Base-by-base conservation (phyloP, 1,140 invertebrate genomes). In the Sitobion miscanthi region DNA sequence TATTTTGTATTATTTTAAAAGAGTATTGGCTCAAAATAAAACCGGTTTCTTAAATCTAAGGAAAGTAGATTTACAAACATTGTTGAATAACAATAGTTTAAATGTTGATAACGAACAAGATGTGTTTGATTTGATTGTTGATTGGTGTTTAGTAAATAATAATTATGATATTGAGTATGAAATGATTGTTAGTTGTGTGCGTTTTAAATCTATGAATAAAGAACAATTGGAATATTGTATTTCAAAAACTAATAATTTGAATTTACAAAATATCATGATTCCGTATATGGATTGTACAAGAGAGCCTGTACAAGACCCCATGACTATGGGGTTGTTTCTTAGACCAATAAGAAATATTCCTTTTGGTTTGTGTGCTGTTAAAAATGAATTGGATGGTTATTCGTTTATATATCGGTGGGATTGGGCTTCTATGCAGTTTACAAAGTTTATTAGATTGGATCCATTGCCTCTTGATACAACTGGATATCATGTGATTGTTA, bases 401-500 rank as follows among this genome's bases (percentile, higher is more conserved):
- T 30, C 62, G 14, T 91, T 45, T 77, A 47, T 91, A 0, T 69
- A 91, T 47, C 57, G 57, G 17, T 91, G 90, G 90, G 38, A 91
- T 47, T 91, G 90, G 90, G 20, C 14, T n/a, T 6, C 4, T 30
- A 25, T 77, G 42, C 69, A 77, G 25, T 91, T 91, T 47, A 35
- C 4, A 77, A 69, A 47, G 47, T 91, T 91, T 42, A 17, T 91
- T 17, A 57, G 42, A 91, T 42, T 91, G 9, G 57, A 91, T 77
- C 90, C 90, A 45, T 77, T 91, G 30, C 57, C 90, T 91, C 42
- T 45, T 6, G 38, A 91, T 77, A 47, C 90, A 35, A 91, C 62
- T 47, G 90, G 90, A 42, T 91, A 91, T 45, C 57, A 91, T 47
- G 90, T 91, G 23, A 14, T 91, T 49, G 25, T 47, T n/a, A 47